A percentile compares a stretch with the other conserved stretches of the same genome.
These are phyloP conservation scores for Mythimna loreyi DNA, from an alignment of 2,888 invertebrate species.

Conservation along the genomic window DNA sequence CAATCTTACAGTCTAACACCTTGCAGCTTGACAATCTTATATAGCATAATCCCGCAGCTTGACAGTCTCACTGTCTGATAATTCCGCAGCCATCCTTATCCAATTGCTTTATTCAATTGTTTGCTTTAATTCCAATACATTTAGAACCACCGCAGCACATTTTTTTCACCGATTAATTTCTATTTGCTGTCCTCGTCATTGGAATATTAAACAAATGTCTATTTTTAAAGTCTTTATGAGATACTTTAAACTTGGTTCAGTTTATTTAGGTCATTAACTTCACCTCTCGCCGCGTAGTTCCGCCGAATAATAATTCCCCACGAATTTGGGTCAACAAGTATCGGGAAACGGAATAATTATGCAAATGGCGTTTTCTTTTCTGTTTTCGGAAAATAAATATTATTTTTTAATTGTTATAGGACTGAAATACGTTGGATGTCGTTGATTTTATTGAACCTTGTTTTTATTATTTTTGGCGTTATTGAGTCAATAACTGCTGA, in stretches of 20 bases:
- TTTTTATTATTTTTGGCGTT: neutral
- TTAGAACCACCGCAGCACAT: too few relatives aligned
- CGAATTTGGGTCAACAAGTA: constrained; percentile 40
- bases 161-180: too few relatives aligned
- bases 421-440: neutral
- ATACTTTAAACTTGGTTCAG: neutral
- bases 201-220: neutral
- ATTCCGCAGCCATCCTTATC: too few relatives aligned
- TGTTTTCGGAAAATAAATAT: constrained; percentile 17
- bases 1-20: too few relatives aligned
- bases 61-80: too few relatives aligned
- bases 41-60: too few relatives aligned
- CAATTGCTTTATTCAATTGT: too few relatives aligned
- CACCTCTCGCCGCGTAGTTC: neutral
- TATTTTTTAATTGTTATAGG: constrained; percentile 14
- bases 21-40: too few relatives aligned
- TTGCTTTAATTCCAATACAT: too few relatives aligned
- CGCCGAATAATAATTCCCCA: constrained; percentile 20
- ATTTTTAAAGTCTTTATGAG: neutral
- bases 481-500: neutral
- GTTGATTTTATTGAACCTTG: neutral
- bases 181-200: neutral
- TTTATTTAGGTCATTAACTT: constrained; percentile 19
- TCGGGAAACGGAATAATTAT: constrained; percentile 43
- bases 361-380: constrained; percentile 30